These are phyloP conservation scores for Ectropis grisescens DNA, from an alignment of 1,140 invertebrate genomes.

Conservation along the genomic window DNA sequence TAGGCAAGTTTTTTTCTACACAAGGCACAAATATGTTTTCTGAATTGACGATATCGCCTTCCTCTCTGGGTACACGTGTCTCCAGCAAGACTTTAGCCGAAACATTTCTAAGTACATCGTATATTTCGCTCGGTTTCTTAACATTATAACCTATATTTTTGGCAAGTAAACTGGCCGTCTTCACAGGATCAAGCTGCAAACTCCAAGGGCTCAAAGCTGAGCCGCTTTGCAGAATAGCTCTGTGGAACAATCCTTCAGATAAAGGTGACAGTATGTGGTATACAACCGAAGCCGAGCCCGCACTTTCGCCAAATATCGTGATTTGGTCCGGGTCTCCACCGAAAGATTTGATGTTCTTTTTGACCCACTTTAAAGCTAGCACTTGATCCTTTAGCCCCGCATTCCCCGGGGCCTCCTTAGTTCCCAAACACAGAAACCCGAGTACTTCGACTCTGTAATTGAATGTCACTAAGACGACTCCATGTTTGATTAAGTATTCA, in stretches of 20 bases:
- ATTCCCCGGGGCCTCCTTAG: slow-evolving; percentile 71
- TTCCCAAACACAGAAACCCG: slow-evolving; percentile 74
- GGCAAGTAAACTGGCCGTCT: slow-evolving; percentile 28
- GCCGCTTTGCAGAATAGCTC: slow-evolving; percentile 75
- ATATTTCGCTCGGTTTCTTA: slow-evolving; percentile 38
- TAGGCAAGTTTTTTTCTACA: slow-evolving; percentile 25
- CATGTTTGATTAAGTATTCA: slow-evolving; percentile 74
- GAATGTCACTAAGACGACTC: slow-evolving; percentile 76
- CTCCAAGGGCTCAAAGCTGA: slow-evolving; percentile 39
- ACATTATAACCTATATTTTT: slow-evolving; percentile 29
- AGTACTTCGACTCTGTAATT: slow-evolving; percentile 77
- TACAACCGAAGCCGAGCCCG: slow-evolving; percentile 48
- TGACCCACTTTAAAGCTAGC: slow-evolving; percentile 69
- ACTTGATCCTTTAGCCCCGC: slow-evolving; percentile 72
- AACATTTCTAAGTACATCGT: slow-evolving; percentile 28
- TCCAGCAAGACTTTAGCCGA: slow-evolving; percentile 26
- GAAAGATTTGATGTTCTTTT: slow-evolving; percentile 64
- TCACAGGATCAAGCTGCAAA: slow-evolving; percentile 35
- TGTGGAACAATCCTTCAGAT: slow-evolving; percentile 42
- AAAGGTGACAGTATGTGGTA: slow-evolving; percentile 50
- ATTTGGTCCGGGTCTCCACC: slow-evolving; percentile 56
- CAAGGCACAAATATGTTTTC: slow-evolving; percentile 53
- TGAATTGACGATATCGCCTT: slow-evolving; percentile 34
- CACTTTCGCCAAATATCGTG: slow-evolving; percentile 56
- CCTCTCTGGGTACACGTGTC: slow-evolving; percentile 28